Evolutionary conservation across 2,888 invertebrate species (phyloP), one percentile per base, ranked within the genome.

Genomic region (Caenorhabditis drosophilae): DNA sequence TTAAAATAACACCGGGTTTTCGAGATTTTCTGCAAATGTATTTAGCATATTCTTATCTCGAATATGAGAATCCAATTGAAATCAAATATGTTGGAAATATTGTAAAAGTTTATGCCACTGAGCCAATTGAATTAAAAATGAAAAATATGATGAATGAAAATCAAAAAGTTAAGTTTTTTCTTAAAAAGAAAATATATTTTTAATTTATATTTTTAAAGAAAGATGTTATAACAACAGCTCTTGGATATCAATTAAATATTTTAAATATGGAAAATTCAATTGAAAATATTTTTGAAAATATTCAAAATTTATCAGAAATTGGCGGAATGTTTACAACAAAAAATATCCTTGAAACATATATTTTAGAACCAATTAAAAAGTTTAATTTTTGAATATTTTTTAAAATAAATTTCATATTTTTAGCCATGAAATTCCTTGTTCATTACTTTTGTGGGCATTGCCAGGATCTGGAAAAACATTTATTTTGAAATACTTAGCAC

Each of bases 381-480:
- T 36, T n/a, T 15, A 36, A n/a, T 36, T 36, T 36, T 36, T 36
- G n/a, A 36, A 36, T 36, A 15, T 12, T 36, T 36, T n/a, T 27
- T n/a, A 36, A n/a, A 7, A 12, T 15, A 36, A 36, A 31, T 31
- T 31, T 31, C 31, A 31, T 9, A 12, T 36, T 48, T 70, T 41
- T 27, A 63, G 70, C 4, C 52, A 58, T 2, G 45, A 63, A n/a
- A 9, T 31, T 0, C 69, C 72, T 11, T 75, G 77, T 42, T 73
- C 75, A 0, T 53, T 75, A 0, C 48, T 80, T n/a, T 38, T 80
- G 25, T 76, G 68, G 64, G 80, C 79, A 23, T 55, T 77, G n/a
- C 74, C 79, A 2, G 80, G 80, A 34, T 68, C 63, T 42, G 80
- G 80, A 49, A 80, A 80, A 52, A 61, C 77, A 1, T 47, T 73